These are phyloP conservation scores for Ditula angustiorana DNA, from an alignment of 2,888 invertebrate species.

Conservation along the genomic window DNA sequence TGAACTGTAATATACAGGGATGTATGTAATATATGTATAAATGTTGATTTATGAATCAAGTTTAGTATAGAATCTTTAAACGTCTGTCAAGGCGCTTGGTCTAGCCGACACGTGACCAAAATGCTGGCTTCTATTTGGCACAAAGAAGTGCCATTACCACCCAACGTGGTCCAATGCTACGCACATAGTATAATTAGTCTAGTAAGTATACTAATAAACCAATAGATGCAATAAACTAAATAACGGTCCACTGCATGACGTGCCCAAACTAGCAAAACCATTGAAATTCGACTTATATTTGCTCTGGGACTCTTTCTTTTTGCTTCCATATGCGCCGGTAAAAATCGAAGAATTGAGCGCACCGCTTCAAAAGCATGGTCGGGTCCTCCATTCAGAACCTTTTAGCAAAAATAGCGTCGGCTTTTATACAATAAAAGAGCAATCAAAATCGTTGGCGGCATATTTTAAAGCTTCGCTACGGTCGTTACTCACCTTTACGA, in stretches of 20 bases:
- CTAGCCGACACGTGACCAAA: no score
- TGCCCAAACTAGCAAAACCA: neutral
- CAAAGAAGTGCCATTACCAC: no score
- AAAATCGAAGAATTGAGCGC: constrained; percentile 18
- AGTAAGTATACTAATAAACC: neutral
- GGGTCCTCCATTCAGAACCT: constrained; percentile 19
- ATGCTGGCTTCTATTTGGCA: no score
- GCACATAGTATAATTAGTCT: no score
- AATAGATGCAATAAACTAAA: neutral
- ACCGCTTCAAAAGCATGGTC: neutral
- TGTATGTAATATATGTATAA: no score
- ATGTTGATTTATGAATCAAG: no score
- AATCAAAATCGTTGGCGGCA: constrained; percentile 54
- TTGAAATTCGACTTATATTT: neutral
- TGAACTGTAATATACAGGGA: no score
- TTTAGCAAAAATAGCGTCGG: constrained; percentile 28
- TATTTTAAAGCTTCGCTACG: constrained; percentile 57
- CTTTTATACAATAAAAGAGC: constrained; percentile 45
- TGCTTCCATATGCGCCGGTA: neutral
- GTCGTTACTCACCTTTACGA: constrained; percentile 76
- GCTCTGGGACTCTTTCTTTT: neutral
- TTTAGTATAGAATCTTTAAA: no score
- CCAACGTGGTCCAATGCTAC: no score
- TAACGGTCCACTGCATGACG: neutral
- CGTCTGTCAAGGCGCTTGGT: no score